A percentile compares a stretch with the other conserved stretches of the same genome.
Conservation (phyloP, 2,888 invertebrate genomes). For the Napeogenes inachia region DNA sequence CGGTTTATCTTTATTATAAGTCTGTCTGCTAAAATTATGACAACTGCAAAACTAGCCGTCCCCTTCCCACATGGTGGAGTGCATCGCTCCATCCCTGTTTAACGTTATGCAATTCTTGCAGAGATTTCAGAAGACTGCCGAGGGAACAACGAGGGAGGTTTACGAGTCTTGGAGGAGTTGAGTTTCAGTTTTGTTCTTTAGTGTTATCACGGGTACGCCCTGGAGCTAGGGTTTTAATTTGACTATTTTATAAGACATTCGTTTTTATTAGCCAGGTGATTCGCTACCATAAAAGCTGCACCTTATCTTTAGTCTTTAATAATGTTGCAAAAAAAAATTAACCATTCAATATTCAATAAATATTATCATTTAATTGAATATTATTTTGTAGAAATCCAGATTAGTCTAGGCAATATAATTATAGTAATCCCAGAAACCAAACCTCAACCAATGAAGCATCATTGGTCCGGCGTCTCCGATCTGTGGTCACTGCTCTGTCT, state of each 20-base stretch:
- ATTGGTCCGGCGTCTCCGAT: conserved; percentile 62
- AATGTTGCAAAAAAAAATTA: too few relatives aligned
- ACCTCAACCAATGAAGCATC: conserved; percentile 18
- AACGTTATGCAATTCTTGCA: conserved; percentile 33
- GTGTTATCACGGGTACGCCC: conserved; percentile 24
- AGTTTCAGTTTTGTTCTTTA: conserved; percentile 29
- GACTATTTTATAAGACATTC: conserved; percentile 6
- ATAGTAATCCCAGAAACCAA: conserved; percentile 5
- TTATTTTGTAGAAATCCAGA: not conserved
- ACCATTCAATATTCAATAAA: too few relatives aligned
- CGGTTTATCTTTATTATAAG: conserved; percentile 76
- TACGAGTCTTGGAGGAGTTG: conserved; percentile 32
- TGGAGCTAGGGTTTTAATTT: conserved; percentile 21
- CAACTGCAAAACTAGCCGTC: conserved; percentile 72
- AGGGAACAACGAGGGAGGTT: conserved; percentile 31
- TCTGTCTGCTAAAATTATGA: conserved; percentile 78
- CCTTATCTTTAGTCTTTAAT: not conserved
- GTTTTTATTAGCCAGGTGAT: conserved; percentile 7
- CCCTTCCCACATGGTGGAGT: conserved; percentile 34
- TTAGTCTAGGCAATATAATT: not conserved
- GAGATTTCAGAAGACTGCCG: conserved; percentile 34
- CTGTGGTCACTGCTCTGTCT: conserved; percentile 70
- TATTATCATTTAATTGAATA: too few relatives aligned
- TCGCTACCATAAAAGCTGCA: not conserved
- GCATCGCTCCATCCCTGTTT: conserved; percentile 26